Base-by-base conservation (phyloP, 2,888 invertebrate genomes). In the Nephrotoma guestfalica region DNA sequence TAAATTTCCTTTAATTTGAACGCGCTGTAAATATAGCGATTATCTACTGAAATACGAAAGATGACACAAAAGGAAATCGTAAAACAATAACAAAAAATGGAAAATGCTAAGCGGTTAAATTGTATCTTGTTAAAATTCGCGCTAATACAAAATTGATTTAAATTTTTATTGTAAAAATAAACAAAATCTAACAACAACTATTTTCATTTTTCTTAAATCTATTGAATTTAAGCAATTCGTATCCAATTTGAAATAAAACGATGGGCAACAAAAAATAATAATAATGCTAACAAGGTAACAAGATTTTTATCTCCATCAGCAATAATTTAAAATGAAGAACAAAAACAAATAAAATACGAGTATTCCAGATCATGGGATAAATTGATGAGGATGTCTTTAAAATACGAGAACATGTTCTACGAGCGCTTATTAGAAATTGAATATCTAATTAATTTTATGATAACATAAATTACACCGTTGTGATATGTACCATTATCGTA, bases 211-310 rank as follows among this genome's bases (percentile, higher is more conserved):
- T 41, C 42, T 41, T 42, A 15, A 84, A 84, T 41, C 41, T 84
- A 84, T 84, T 84, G 84, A 84, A 84, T 84, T 84, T 84, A 84
- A 84, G 84, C 84, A 84, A 84, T 84, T 84, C 84, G 84, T 84
- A 84, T 84, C 42, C 84, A 84, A 84, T 84, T 84, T 84, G 84
- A 84, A 84, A 84, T 71, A 71, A 71, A 30, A 71, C 71, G 71
- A 71, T 71, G 42, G 84, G 41, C 41, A 84, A 84, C 41, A 84
- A 84, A 84, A 84, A 84, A 84, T 84, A 15, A 30, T 15, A 84
- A 84, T 84, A 84, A 84, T 41, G 30, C 41, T 84, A 84, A 84
- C 84, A 84, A 84, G 84, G 84, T 84, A 84, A 84, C 84, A 84
- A 84, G 84, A 84, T 84, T 84, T 84, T 84, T 84, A 84, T 84